Conservation (phyloP, 2,797 vertebrate genomes). For the Simalia tracyae region DNA sequence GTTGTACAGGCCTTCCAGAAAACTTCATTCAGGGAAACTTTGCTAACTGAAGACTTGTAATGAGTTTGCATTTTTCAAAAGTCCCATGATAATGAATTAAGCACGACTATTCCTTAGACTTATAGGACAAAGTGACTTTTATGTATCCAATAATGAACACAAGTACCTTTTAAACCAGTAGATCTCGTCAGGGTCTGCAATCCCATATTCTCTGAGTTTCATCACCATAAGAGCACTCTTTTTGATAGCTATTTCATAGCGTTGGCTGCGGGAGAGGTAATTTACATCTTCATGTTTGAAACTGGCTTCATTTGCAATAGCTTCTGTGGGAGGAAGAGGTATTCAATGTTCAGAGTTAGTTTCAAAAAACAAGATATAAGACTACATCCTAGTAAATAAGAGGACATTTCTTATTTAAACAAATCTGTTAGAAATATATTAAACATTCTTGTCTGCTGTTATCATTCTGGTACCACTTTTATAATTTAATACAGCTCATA, state of each 20-base stretch:
- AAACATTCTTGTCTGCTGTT: neutral
- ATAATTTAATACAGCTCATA: neutral
- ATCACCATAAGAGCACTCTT: slow-evolving; percentile 90
- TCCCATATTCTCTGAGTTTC: slow-evolving; percentile 88
- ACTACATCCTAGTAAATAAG: neutral
- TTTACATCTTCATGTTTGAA: slow-evolving; percentile 89
- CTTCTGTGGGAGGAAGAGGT: slow-evolving; percentile 73
- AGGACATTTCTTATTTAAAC: neutral
- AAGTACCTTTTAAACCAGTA: slow-evolving; percentile 89
- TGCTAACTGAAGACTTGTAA: neutral
- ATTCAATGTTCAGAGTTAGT: slow-evolving; percentile 4
- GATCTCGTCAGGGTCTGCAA: slow-evolving; percentile 93
- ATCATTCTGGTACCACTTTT: neutral
- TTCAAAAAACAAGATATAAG: neutral
- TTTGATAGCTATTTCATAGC: slow-evolving; percentile 88
- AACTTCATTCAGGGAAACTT: neutral
- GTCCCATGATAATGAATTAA: neutral
- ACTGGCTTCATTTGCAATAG: slow-evolving; percentile 85
- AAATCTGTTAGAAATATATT: neutral
- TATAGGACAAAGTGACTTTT: neutral
- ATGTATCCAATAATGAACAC: neutral
- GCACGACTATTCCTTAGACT: rapidly evolving
- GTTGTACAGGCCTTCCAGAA: neutral
- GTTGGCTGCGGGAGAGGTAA: slow-evolving; percentile 91
- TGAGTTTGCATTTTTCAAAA: neutral